Percentiles rank a stretch among this genome's conserved stretches.
These are phyloP conservation scores for Buceros bicornis DNA, from an alignment of 2,797 vertebrate species.

Conservation along the genomic window DNA sequence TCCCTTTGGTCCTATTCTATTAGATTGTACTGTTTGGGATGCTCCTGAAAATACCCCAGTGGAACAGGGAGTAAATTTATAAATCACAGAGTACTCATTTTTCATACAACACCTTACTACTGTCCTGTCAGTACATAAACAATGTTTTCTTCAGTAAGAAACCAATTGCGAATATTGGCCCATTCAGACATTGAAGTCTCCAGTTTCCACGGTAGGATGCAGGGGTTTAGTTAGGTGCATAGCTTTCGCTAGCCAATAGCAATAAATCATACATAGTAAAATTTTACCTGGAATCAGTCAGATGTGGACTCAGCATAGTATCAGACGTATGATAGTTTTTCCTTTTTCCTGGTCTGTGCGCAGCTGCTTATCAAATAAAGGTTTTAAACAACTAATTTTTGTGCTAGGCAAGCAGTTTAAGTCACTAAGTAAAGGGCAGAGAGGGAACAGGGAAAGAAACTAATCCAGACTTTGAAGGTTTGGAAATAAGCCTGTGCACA, in stretches of 20 bases:
- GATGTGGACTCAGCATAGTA: not conserved
- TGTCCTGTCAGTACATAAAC: not conserved
- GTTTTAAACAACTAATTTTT: not conserved
- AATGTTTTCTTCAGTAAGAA: not conserved
- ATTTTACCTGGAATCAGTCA: not conserved
- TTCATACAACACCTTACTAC: not conserved
- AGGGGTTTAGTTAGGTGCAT: not conserved
- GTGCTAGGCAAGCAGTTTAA: not conserved
- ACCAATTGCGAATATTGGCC: not conserved
- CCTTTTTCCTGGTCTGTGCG: not conserved
- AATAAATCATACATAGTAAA: conserved; percentile 7
- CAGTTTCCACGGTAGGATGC: not conserved
- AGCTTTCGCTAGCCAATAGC: not conserved
- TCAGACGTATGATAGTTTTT: not conserved
- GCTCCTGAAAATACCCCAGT: not conserved
- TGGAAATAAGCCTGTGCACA: not conserved
- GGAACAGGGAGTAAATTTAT: not conserved
- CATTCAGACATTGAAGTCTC: not conserved
- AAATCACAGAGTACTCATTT: not conserved
- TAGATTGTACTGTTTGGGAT: not conserved
- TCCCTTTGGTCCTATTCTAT: not conserved
- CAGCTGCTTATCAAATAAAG: not conserved
- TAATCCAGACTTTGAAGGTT: not conserved
- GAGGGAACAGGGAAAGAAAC: not conserved
- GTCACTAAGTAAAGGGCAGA: not conserved